These are phyloP conservation scores for Sarcophaga subvicina DNA, from an alignment of 2,888 invertebrate genomes.

Conservation along the genomic window DNA sequence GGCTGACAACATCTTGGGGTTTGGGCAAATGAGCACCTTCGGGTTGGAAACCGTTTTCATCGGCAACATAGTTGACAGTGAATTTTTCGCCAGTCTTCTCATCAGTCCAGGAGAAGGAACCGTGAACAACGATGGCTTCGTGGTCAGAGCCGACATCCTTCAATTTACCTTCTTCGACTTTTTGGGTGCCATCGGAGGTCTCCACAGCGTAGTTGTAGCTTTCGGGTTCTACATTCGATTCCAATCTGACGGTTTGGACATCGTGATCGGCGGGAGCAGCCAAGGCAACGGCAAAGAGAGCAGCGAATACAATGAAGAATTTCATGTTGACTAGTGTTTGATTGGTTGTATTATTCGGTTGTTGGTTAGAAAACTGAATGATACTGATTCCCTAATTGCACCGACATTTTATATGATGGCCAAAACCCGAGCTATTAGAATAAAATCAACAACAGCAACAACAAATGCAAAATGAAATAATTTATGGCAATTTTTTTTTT, in stretches of 20 bases:
- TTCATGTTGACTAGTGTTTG: slow-evolving; percentile 72
- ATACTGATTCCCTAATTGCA: background rate
- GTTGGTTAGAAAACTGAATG: slow-evolving; percentile 21
- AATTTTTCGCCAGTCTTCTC: slow-evolving; percentile 83
- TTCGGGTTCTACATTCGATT: slow-evolving; percentile 66
- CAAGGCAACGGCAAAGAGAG: slow-evolving; percentile 73
- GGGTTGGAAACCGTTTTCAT: slow-evolving; percentile 80
- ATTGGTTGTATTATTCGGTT: slow-evolving; percentile 22
- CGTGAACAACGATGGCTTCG: slow-evolving; percentile 82
- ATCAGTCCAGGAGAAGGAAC: slow-evolving; percentile 83
- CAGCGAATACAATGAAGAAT: slow-evolving; percentile 72
- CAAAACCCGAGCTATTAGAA: too few relatives aligned
- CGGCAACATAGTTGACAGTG: slow-evolving; percentile 81
- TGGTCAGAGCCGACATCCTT: slow-evolving; percentile 83
- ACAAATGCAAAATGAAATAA: too few relatives aligned
- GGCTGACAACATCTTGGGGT: background rate
- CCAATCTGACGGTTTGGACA: slow-evolving; percentile 69
- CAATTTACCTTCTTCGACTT: slow-evolving; percentile 82
- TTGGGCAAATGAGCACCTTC: slow-evolving; percentile 81
- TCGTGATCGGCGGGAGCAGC: slow-evolving; percentile 68
- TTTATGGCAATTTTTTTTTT: too few relatives aligned
- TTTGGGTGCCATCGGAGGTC: slow-evolving; percentile 82
- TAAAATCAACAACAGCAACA: too few relatives aligned
- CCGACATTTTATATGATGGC: background rate
- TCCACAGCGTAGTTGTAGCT: slow-evolving; percentile 65